These are phyloP conservation scores for Apodemus agrarius DNA, from an alignment of 2,797 vertebrate species.

Conservation along the genomic window DNA sequence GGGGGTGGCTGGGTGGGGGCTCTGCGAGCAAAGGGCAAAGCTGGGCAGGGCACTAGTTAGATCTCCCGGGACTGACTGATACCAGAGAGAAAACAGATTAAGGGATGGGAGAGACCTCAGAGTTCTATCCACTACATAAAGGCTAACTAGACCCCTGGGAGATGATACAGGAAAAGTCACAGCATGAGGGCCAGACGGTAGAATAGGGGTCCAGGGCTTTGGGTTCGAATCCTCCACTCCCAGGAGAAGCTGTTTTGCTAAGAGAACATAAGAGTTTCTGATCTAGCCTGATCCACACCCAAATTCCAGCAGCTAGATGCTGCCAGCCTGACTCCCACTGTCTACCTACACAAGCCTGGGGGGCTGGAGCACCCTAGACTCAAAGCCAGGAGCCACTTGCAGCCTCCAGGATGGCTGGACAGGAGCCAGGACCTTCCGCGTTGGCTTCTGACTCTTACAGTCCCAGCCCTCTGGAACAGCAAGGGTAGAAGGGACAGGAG, in stretches of 20 bases:
- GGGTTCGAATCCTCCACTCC: background rate
- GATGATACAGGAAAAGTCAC: background rate
- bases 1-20: background rate
- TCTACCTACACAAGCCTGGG: background rate
- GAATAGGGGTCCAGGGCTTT: background rate
- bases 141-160: background rate
- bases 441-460: background rate
- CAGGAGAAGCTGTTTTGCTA: background rate
- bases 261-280: constrained; percentile 33
- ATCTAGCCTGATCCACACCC: constrained; percentile 1
- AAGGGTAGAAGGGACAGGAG: background rate
- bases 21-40: background rate
- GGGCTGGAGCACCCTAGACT: background rate
- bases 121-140: background rate
- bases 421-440: background rate
- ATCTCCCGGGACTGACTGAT: background rate
- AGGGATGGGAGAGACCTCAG: background rate
- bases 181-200: background rate
- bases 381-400: background rate
- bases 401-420: background rate
- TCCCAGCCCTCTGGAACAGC: background rate
- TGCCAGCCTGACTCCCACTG: background rate
- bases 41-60: background rate
- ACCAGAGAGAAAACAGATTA: background rate
- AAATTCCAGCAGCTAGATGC: background rate